A percentile compares a stretch with the other conserved stretches of the same genome.
Evolutionary conservation across 2,888 invertebrate genomes (phyloP).

Genomic region (Coelogynopora nodosa): DNA sequence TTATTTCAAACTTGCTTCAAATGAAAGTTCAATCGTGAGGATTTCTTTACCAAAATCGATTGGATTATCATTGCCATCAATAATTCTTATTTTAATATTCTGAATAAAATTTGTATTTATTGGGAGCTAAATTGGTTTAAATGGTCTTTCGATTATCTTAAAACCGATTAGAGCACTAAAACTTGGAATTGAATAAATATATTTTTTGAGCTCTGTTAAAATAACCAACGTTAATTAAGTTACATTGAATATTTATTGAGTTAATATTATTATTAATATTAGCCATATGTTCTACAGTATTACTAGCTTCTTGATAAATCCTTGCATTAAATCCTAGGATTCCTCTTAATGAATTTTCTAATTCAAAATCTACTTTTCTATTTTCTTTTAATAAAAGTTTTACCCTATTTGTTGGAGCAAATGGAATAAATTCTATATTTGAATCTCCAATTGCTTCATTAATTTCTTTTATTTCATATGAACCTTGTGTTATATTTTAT

Average conservation of each 20-base stretch:
- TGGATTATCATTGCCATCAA: neutral
- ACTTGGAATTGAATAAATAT: neutral
- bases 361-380: neutral
- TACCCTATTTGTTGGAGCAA: neutral
- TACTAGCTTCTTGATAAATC: too few relatives aligned
- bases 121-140: neutral
- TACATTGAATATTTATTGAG: neutral
- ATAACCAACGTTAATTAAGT: neutral
- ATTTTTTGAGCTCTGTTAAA: neutral
- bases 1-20: neutral
- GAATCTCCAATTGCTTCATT: neutral
- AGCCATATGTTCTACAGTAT: neutral
- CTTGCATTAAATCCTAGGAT: neutral
- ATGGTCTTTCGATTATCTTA: neutral
- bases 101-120: neutral
- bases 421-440: neutral
- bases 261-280: neutral
- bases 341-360: neutral
- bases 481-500: neutral
- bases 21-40: neutral
- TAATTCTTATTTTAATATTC: neutral
- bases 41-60: neutral
- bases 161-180: neutral
- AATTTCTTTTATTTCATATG: neutral
- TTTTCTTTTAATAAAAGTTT: neutral